phyloP scores from a whole-genome alignment of 2,113 vertebrate species.

The Poicephalus gulielmi region DNA sequence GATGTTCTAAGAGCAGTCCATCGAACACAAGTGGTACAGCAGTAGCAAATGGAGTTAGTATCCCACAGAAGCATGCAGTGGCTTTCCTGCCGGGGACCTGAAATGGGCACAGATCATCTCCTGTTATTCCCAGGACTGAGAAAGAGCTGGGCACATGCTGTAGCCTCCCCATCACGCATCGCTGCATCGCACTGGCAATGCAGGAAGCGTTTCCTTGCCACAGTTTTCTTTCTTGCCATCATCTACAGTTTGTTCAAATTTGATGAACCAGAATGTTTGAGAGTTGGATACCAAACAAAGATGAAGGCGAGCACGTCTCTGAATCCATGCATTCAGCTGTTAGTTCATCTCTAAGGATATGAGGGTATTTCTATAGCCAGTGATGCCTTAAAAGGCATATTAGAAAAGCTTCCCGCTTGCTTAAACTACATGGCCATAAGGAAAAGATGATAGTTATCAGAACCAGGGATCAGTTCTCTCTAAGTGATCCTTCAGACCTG shows the following conservation, averaged over 20 bases:
- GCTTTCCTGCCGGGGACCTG: conserved; percentile 44
- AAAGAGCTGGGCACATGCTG: not conserved
- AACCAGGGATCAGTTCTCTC: not conserved
- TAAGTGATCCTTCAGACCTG: not conserved
- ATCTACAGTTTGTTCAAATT: not conserved
- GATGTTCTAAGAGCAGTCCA: not conserved
- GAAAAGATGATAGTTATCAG: not conserved
- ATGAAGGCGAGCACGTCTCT: not conserved
- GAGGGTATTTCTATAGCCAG: not conserved
- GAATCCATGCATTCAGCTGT: not conserved
- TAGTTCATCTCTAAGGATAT: not conserved
- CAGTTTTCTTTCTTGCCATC: not conserved
- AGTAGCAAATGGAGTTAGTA: not conserved
- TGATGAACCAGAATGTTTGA: not conserved
- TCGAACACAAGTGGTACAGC: not conserved
- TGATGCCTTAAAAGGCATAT: not conserved
- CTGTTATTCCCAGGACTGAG: not conserved
- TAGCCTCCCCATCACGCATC: not conserved
- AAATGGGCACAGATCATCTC: conserved; percentile 18
- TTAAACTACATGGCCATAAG: not conserved
- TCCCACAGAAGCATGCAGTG: accelerated
- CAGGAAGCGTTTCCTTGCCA: not conserved
- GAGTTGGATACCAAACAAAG: not conserved
- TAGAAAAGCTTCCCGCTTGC: not conserved
- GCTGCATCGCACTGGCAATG: not conserved